Conservation (phyloP, 2,888 invertebrate genomes). For the Hartigia nigra region DNA sequence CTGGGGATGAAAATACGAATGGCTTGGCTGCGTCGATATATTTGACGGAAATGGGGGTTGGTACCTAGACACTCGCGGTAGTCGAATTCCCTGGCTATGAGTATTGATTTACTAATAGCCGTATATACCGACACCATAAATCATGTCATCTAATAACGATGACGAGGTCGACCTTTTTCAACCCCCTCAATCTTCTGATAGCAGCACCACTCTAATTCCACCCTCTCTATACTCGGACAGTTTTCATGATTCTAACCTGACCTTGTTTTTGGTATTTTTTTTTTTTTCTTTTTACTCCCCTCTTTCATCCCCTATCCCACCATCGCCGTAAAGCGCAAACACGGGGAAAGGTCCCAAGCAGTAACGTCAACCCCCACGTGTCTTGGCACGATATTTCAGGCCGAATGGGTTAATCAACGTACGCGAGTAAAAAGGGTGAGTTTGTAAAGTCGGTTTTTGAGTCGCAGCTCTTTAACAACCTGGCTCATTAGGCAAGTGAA, state of each 20-base stretch:
- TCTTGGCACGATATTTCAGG: not conserved
- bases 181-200: not conserved
- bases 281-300: constrained; percentile 11
- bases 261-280: constrained; percentile 14
- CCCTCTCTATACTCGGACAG: not conserved
- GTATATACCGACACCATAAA: not conserved
- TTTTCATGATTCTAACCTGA: not conserved
- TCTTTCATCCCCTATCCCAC: constrained; percentile 16
- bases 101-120: not conserved
- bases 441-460: constrained; percentile 8
- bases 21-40: not conserved
- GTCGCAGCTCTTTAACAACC: constrained; percentile 12
- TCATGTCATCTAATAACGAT: not conserved
- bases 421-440: not conserved
- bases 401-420: not conserved
- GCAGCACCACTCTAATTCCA: not conserved
- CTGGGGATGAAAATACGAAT: not conserved
- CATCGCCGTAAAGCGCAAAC: not conserved
- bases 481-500: constrained; percentile 28
- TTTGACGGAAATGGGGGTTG: not conserved
- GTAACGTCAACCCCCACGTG: not conserved
- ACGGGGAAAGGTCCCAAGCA: not conserved
- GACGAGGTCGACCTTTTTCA: constrained; percentile 11
- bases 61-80: not conserved
- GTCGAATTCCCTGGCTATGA: not conserved